Percentiles rank a stretch among this genome's conserved stretches.
Evolutionary conservation across 2,797 vertebrate genomes (phyloP).

Genomic region (Gymnothorax javanicus): DNA sequence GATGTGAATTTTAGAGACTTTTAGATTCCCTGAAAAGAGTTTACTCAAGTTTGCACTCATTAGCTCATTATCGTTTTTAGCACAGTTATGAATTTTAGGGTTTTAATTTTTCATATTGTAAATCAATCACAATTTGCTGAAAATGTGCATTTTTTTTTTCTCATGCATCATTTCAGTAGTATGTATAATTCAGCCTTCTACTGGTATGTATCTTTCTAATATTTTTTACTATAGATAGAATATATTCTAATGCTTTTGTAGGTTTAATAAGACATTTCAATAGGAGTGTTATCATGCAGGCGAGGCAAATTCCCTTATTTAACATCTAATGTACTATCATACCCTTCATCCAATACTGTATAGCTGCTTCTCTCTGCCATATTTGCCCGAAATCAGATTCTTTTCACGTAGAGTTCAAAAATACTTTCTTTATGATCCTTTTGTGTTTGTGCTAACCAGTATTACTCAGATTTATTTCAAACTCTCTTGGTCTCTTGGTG

Average conservation of each 20-base stretch:
- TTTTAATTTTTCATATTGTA: background rate
- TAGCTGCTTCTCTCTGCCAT: background rate
- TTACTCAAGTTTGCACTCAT: constrained; percentile 8
- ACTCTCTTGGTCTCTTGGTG: background rate
- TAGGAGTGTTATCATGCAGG: background rate
- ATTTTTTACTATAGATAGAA: background rate
- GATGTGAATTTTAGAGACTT: constrained; percentile 6
- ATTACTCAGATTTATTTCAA: background rate
- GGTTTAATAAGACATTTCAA: background rate
- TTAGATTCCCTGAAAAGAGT: background rate
- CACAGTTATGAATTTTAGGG: background rate
- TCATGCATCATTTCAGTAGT: background rate
- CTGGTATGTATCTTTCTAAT: background rate
- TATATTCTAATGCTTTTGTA: constrained; percentile 3
- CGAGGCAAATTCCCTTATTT: background rate
- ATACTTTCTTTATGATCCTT: background rate
- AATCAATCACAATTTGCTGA: background rate
- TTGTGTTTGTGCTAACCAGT: background rate
- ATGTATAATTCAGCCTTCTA: background rate
- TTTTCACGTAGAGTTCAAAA: background rate
- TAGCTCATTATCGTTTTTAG: background rate
- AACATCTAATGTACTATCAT: background rate
- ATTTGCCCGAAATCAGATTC: background rate
- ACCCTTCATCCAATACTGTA: constrained; percentile 8
- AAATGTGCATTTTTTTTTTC: background rate